Evolutionary conservation across 2,888 invertebrate species (phyloP).

Genomic region (Eilema sororculum): DNA sequence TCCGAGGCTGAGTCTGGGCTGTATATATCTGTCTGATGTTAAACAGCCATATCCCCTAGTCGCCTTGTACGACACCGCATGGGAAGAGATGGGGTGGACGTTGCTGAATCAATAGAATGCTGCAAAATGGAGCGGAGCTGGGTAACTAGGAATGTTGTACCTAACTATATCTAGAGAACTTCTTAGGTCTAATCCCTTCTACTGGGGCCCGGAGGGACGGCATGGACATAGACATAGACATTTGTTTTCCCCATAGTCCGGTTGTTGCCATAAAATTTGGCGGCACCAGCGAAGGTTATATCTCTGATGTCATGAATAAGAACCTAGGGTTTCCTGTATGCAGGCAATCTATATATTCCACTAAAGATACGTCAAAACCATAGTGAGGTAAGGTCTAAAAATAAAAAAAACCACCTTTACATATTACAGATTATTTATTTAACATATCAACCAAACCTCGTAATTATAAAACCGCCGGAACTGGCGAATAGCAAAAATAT

Average conservation of each 20-base stretch:
- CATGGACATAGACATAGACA: not conserved
- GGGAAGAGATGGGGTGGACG: too few species aligned
- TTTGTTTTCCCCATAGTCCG: not conserved
- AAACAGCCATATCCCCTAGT: too few species aligned
- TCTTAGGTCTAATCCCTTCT: too few species aligned
- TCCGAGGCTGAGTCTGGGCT: too few species aligned
- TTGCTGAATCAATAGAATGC: too few species aligned
- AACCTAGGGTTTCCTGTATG: not conserved
- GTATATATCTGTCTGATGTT: too few species aligned
- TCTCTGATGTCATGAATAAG: not conserved
- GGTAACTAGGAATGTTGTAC: too few species aligned
- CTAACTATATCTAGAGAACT: too few species aligned
- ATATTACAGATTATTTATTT: slow-evolving; percentile 4
- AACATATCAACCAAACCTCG: not conserved
- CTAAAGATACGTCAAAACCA: not conserved
- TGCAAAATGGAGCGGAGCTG: too few species aligned
- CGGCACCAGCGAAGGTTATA: not conserved
- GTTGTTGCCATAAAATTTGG: too few species aligned
- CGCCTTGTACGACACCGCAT: too few species aligned
- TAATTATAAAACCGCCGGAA: slow-evolving; percentile 27
- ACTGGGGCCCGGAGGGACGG: too few species aligned
- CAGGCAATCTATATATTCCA: not conserved
- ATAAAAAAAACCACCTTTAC: not conserved
- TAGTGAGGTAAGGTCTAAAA: not conserved
- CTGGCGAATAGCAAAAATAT: slow-evolving; percentile 29